Evolutionary conservation across 2,113 vertebrate species (phyloP), one percentile per base, ranked within the genome.

Genomic region (Lates calcarifer): DNA sequence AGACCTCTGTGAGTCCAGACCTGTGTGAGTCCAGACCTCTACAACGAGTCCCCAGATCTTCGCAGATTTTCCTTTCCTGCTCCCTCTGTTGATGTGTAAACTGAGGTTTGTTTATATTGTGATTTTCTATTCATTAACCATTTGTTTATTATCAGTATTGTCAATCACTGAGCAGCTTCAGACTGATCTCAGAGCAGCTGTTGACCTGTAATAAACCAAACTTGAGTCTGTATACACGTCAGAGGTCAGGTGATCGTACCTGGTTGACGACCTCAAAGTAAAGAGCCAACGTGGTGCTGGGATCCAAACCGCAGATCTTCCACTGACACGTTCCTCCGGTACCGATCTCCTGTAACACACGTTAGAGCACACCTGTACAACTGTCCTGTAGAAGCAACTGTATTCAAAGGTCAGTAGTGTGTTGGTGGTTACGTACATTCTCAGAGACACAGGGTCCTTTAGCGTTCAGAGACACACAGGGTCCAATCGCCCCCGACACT

Each of bases 201-300:
- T 10, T 10, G 22, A 53, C 20, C 10, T 9, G 49, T 55, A 26
- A 55, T 49, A 49, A 49, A 22, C 8, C 47, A 49, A 49, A 11
- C 31, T 22, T 22, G 8, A 22, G 41, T 41, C 22, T 26, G 15
- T 2, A 6, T 45, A 14, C 13, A 55, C 29, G 12, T 77, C 63
- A 77, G 39, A 29, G 58, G 57, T 51, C 51, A 70, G 39, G 24
- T 47, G 75, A 60, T 55, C 17, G 0, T 96, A 99, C 98, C 97
- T 99, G 98, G 92, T 98, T 99, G 66, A 99, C 97, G 47, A 99
- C 97, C 77, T 99, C 98, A 73, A 99, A 98, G 92, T 98, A 99
- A 29, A 99, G 90, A 4, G 97, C 98, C 84, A 99, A 91, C 0
- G 98, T 99, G 88, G 97, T 97, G 89, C 90, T 96, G 18, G 95